Evolutionary conservation across 2,113 vertebrate species (phyloP).

Genomic region (Calyptomena viridis): DNA sequence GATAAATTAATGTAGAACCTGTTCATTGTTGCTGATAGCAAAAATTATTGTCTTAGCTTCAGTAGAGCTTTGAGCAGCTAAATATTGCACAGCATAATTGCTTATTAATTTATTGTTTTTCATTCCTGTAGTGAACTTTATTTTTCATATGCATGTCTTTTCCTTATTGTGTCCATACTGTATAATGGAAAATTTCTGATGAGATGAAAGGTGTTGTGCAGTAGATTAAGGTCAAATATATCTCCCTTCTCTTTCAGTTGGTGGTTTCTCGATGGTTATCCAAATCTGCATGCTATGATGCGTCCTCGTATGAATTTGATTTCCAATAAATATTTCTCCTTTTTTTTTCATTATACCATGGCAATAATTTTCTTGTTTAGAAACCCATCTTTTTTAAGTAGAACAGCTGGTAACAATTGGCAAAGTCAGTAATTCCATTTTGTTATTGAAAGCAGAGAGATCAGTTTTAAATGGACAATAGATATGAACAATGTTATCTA

Average conservation of each 20-base stretch:
- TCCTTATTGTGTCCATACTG: background rate
- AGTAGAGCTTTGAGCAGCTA: background rate
- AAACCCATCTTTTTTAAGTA: background rate
- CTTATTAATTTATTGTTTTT: background rate
- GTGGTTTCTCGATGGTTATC: background rate
- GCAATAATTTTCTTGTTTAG: background rate
- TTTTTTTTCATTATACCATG: background rate
- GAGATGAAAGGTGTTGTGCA: background rate
- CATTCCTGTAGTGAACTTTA: background rate
- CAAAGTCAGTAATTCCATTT: background rate
- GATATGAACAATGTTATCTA: background rate
- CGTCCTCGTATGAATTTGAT: background rate
- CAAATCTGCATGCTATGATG: background rate
- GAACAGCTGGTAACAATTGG: background rate
- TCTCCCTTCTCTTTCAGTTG: background rate
- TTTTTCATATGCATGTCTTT: background rate
- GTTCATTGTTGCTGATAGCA: background rate
- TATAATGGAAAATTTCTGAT: background rate
- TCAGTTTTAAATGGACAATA: background rate
- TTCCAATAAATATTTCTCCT: background rate
- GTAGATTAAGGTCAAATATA: background rate
- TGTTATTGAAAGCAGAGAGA: background rate
- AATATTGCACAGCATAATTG: background rate
- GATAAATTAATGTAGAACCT: background rate
- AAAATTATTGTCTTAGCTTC: background rate